These are phyloP conservation scores for Automeris io DNA, from an alignment of 2,888 invertebrate genomes.

Conservation along the genomic window DNA sequence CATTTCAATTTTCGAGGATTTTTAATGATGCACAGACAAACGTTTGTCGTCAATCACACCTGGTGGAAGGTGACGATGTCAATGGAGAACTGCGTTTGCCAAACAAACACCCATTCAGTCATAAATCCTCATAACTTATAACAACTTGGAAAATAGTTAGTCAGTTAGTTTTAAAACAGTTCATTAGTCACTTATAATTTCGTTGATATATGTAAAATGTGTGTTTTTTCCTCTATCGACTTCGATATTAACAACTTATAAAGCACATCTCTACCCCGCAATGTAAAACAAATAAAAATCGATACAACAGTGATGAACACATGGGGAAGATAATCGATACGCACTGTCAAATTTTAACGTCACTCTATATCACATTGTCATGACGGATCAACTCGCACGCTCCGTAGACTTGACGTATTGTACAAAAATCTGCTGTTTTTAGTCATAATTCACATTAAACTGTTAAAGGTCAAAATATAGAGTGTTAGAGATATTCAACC, in stretches of 20 bases:
- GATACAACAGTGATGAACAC: constrained; percentile 1
- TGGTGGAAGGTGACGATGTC: no score
- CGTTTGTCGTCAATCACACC: no score
- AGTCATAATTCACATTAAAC: no score
- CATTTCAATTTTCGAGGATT: no score
- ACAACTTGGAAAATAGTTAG: no score
- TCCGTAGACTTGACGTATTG: background rate
- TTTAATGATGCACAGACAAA: no score
- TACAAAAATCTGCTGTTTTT: background rate
- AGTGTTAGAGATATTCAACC: no score
- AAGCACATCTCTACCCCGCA: background rate
- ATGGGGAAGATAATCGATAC: background rate
- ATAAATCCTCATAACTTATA: no score
- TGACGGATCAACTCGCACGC: background rate
- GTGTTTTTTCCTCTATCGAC: background rate
- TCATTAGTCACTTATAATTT: background rate
- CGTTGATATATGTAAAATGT: background rate
- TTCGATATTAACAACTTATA: constrained; percentile 1
- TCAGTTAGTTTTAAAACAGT: background rate
- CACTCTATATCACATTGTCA: constrained; percentile 4
- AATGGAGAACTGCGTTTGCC: no score
- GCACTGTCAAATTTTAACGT: background rate
- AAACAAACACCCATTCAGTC: no score
- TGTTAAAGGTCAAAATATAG: no score
- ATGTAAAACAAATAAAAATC: background rate